Evolutionary conservation across 2,113 vertebrate species (phyloP).

Genomic region (Sylvietta virens): DNA sequence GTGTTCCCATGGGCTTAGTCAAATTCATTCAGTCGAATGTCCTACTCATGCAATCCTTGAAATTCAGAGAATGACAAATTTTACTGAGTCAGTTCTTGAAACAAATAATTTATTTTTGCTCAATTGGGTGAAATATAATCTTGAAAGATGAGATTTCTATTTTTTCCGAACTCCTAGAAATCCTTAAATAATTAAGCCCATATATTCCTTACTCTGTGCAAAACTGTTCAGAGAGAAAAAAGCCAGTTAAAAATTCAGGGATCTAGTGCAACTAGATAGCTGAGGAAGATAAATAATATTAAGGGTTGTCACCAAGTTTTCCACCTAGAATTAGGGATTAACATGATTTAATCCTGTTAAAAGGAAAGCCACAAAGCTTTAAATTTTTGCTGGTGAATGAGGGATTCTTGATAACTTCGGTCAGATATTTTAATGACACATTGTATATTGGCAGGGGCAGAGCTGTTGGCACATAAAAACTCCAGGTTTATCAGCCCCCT

Average conservation of each 20-base stretch:
- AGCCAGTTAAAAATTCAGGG: background rate
- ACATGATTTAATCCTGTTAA: too few species aligned
- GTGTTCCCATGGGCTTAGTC: background rate
- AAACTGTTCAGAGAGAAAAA: background rate
- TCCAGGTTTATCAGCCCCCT: background rate
- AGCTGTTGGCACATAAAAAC: background rate
- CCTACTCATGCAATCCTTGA: background rate
- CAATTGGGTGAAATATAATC: constrained; percentile 22
- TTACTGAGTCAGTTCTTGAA: background rate
- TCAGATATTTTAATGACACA: background rate
- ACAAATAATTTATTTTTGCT: background rate
- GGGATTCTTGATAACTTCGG: background rate
- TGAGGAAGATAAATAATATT: background rate
- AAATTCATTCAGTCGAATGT: background rate
- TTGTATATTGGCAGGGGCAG: background rate
- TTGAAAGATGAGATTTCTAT: background rate
- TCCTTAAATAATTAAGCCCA: background rate
- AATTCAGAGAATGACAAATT: background rate
- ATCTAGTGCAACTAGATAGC: background rate
- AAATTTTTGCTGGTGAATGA: background rate
- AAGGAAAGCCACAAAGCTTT: background rate
- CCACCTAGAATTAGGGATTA: background rate
- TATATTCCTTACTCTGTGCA: background rate
- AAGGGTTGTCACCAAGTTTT: background rate
- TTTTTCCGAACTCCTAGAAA: background rate